Conservation (phyloP, 1,140 invertebrate species). For the Drosophila persimilis region DNA sequence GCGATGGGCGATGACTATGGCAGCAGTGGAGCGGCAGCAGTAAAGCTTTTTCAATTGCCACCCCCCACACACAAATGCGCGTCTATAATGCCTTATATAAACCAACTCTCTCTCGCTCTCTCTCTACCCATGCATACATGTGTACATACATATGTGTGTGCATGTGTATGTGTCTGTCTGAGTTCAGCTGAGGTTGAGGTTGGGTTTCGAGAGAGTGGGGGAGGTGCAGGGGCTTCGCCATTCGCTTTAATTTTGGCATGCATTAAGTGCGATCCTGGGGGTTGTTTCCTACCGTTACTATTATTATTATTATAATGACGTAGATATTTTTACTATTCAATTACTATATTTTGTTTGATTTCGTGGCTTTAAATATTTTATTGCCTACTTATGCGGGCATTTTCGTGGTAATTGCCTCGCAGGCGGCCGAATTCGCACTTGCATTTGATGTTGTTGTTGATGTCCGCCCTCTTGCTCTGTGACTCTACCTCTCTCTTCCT, state of each 20-base stretch:
- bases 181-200: constrained; percentile 38
- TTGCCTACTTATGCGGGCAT: constrained; percentile 67
- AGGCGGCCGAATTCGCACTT: too few relatives aligned
- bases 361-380: constrained; percentile 38
- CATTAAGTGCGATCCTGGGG: constrained; percentile 77
- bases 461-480: neutral
- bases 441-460: constrained; percentile 18
- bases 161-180: constrained; percentile 52
- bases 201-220: constrained; percentile 21
- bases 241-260: constrained; percentile 80
- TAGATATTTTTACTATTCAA: constrained; percentile 14
- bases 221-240: neutral
- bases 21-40: constrained; percentile 44
- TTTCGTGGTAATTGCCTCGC: constrained; percentile 14
- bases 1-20: constrained; percentile 22
- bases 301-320: constrained; percentile 22
- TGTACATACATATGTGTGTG: constrained; percentile 14
- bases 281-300: constrained; percentile 64
- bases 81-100: constrained; percentile 80
- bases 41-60: constrained; percentile 81
- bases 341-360: constrained; percentile 28
- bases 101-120: constrained; percentile 30
- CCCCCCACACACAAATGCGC: constrained; percentile 71
- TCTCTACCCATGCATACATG: constrained; percentile 15
- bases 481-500: constrained; percentile 20